These are phyloP conservation scores for Plectropomus leopardus DNA, from an alignment of 2,113 vertebrate genomes.

Conservation along the genomic window DNA sequence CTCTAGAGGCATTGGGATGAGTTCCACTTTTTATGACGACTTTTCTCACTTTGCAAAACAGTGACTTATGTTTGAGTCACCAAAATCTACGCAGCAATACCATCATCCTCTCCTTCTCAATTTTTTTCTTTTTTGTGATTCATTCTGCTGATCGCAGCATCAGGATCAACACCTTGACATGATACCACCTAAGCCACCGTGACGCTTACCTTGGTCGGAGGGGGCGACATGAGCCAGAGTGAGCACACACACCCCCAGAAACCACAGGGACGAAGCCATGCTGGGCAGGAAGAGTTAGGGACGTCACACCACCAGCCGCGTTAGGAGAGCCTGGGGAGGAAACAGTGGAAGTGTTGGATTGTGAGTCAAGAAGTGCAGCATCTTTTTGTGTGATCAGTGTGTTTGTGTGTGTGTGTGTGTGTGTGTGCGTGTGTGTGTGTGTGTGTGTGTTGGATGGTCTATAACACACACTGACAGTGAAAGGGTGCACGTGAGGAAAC, in stretches of 20 bases:
- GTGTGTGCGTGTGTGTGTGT: too few species aligned
- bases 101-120: not conserved
- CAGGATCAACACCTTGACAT: constrained; percentile 7
- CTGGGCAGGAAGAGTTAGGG: constrained; percentile 72
- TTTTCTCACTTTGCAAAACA: constrained; percentile 4
- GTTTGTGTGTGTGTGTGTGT: not conserved
- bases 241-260: constrained; percentile 78
- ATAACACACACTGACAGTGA: constrained; percentile 34
- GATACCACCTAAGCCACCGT: not conserved
- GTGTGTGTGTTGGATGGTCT: too few species aligned
- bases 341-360: constrained; percentile 44
- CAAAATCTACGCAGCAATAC: not conserved
- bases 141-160: constrained; percentile 2
- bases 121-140: constrained; percentile 1
- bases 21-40: not conserved
- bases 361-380: constrained; percentile 22
- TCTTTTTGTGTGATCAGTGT: constrained; percentile 6
- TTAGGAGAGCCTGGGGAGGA: constrained; percentile 77
- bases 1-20: not conserved
- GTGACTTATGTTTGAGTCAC: constrained; percentile 12
- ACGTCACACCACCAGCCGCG: constrained; percentile 72
- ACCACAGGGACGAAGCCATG: constrained; percentile 83
- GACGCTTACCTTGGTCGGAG: constrained; percentile 80
- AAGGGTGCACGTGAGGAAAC: constrained; percentile 37
- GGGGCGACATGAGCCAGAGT: constrained; percentile 76